Base-by-base conservation (phyloP, 2,888 invertebrate species). In the Melieria omissa region DNA sequence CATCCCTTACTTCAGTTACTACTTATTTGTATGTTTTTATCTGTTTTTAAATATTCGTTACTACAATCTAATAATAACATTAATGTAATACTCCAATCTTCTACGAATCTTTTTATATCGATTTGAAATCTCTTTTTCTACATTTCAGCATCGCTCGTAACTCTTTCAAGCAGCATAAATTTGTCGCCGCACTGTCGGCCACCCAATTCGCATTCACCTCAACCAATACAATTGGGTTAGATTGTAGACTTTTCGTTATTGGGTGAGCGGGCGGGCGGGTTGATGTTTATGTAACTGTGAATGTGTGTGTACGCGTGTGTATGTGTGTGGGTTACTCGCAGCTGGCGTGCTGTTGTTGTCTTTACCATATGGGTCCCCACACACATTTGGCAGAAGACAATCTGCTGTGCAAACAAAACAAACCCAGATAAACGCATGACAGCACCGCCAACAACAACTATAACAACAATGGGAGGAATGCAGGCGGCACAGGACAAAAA, bases 341-440 rank as follows among this genome's bases (percentile, higher is more conserved):
- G 54, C 55, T 49, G 12, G 16, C 41, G 61, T 52, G 68, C 70
- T 66, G 61, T 54, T 41, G 49, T 61, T 58, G 14, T 49, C 45
- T 44, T 29, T 62, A 41, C 14, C 14, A 66, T 64, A 47, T 71
- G 55, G 57, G 65, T 60, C 64, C 52, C 57, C 63, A 58, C 57
- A 58, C 57, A 55, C 57, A 10, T 57, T 42, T 69, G 71, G 57
- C 42, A 68, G 54, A 71, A 70, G 66, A 65, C 70, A 75, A 75
- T 75, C 73, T 75, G 52, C 75, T 73, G 75, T 64, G 65, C 70
- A 75, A 75, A 75, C 75, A 73, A 69, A 70, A 65, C 65, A 73
- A 75, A 73, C 65, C 64, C 63, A 70, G 75, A 75, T 75, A 75
- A 75, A 75, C 71, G 65, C 62, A 71, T 61, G 45, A 52, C 45